phyloP scores from a whole-genome alignment of 2,888 invertebrate species.

The Cryptus armator region DNA sequence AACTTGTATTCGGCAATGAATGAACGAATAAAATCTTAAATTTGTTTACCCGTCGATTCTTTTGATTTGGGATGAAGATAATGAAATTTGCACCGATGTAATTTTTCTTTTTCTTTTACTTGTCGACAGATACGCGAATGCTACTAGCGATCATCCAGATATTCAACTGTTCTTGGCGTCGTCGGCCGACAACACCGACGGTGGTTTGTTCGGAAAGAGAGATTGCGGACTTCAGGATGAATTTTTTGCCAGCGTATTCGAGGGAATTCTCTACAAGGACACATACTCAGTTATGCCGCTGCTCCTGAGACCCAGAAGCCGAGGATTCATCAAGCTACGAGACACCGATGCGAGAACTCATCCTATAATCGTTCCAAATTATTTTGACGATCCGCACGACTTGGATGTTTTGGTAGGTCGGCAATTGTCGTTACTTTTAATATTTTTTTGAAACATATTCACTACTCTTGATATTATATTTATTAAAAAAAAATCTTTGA shows the following conservation, averaged over 20 bases:
- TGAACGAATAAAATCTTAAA: no score
- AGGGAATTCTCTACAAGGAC: slow-evolving; percentile 89
- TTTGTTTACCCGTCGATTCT: no score
- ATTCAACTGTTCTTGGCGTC: slow-evolving; percentile 92
- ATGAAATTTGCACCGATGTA: no score
- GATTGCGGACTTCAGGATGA: slow-evolving; percentile 89
- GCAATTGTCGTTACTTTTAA: no score
- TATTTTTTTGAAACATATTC: no score
- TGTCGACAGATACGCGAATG: slow-evolving; percentile 86
- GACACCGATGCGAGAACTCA: slow-evolving; percentile 90
- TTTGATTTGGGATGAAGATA: no score
- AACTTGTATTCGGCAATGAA: no score
- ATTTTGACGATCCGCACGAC: slow-evolving; percentile 91
- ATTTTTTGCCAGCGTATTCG: slow-evolving; percentile 90
- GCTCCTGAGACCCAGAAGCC: slow-evolving; percentile 90
- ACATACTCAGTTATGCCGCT: slow-evolving; percentile 90
- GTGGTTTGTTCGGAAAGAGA: slow-evolving; percentile 90
- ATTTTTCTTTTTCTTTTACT: not conserved
- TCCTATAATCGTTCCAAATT: slow-evolving; percentile 96
- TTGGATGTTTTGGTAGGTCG: slow-evolving; percentile 90
- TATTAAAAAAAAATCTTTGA: no score
- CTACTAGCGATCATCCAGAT: slow-evolving; percentile 91
- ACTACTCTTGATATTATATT: no score
- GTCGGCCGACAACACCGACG: slow-evolving; percentile 92
- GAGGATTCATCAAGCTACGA: slow-evolving; percentile 89